phyloP scores from a whole-genome alignment of 2,113 vertebrate genomes.

The Prinia subflava region DNA sequence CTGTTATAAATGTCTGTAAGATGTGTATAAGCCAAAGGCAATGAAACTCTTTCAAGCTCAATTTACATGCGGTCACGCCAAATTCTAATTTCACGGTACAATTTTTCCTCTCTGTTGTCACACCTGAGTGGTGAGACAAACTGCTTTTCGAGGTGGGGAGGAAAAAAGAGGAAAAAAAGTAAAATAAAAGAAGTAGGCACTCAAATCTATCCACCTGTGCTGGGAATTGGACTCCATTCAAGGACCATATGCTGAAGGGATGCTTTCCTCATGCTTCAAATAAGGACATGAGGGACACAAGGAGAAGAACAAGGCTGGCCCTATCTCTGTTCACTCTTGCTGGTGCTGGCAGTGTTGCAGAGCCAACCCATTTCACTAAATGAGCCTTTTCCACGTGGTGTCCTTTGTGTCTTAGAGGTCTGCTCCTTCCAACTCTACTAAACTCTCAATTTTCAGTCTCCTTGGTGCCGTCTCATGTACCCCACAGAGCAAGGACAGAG shows the following conservation, averaged over 20 bases:
- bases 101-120: background rate
- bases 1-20: background rate
- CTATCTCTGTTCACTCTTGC: background rate
- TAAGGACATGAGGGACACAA: rapidly evolving
- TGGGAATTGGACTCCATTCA: background rate
- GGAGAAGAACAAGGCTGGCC: background rate
- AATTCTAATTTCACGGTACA: background rate
- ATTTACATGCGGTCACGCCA: background rate
- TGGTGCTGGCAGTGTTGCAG: background rate
- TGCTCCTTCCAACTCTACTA: background rate
- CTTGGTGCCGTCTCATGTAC: background rate
- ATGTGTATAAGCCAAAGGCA: background rate
- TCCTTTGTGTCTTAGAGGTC: background rate
- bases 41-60: background rate
- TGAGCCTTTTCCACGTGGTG: background rate
- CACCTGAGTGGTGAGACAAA: background rate
- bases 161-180: rapidly evolving
- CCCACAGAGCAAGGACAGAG: background rate
- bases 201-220: background rate
- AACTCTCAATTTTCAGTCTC: background rate
- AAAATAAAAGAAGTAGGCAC: background rate
- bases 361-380: background rate
- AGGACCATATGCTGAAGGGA: rapidly evolving
- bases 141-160: background rate
- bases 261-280: background rate